Conservation (phyloP, 2,797 vertebrate species). For the Chelidonichthys spinosus region DNA sequence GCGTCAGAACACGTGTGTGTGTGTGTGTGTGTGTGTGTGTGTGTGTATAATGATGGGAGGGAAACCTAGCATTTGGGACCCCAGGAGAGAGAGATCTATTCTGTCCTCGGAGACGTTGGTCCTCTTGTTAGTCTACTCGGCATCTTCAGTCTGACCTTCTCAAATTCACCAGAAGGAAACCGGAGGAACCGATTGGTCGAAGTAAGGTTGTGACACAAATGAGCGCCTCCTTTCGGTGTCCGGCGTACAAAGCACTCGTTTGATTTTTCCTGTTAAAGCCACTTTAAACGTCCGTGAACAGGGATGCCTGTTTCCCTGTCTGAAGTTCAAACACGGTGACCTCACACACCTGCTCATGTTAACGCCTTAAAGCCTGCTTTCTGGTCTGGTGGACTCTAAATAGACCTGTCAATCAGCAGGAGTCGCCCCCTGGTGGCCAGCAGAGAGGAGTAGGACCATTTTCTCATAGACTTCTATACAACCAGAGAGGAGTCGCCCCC, state of each 20-base stretch:
- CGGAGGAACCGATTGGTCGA: neutral
- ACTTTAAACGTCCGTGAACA: neutral
- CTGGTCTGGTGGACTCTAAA: no score
- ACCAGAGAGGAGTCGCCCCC: no score
- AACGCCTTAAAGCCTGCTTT: no score
- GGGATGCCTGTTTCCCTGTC: neutral
- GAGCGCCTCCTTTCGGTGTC: neutral
- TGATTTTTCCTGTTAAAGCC: neutral
- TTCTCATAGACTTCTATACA: no score
- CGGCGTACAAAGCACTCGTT: neutral
- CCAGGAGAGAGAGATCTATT: constrained; percentile 41
- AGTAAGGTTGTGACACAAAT: neutral
- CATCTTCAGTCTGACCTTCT: constrained; percentile 19
- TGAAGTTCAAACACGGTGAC: no score
- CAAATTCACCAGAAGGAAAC: neutral
- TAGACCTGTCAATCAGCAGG: no score
- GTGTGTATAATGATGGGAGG: constrained; percentile 53
- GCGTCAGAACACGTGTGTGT: constrained; percentile 38
- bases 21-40: constrained; percentile 30
- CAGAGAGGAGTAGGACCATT: no score
- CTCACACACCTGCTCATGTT: no score
- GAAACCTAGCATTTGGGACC: constrained; percentile 62
- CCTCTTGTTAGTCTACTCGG: constrained; percentile 22
- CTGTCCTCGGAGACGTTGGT: constrained; percentile 7
- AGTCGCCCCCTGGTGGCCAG: no score